Conservation (phyloP, 2,797 vertebrate species). For the Gymnocypris eckloni region DNA sequence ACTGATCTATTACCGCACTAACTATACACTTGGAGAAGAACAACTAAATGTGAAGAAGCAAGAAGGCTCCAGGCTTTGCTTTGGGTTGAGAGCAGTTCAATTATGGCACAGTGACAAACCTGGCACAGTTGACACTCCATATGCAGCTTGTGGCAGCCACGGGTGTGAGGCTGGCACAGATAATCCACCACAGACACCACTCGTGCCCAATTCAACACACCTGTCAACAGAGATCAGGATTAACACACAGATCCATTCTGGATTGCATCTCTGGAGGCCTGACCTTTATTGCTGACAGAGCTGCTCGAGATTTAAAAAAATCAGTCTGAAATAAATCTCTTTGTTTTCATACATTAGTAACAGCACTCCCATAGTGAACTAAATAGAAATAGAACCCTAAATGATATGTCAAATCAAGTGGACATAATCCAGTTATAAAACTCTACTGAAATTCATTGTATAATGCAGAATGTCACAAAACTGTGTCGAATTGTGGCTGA, state of each 20-base stretch:
- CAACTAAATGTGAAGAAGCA: conserved; percentile 11
- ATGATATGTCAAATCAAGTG: not conserved
- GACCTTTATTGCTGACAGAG: conserved; percentile 2
- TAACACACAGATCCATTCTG: conserved; percentile 33
- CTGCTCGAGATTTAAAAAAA: not conserved
- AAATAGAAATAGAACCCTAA: not conserved
- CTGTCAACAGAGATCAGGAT: conserved; percentile 49
- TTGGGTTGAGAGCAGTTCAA: conserved; percentile 26
- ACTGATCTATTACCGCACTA: not conserved
- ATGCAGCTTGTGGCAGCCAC: conserved; percentile 39
- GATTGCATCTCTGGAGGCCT: not conserved
- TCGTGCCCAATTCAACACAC: conserved; percentile 27
- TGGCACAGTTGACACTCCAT: conserved; percentile 31
- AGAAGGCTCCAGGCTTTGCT: not conserved
- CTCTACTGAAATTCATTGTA: too few species aligned
- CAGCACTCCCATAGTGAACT: not conserved
- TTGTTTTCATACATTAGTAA: conserved; percentile 1
- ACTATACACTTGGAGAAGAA: not conserved
- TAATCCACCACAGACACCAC: not conserved
- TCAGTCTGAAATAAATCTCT: not conserved
- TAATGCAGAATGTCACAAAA: too few species aligned
- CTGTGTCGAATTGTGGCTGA: too few species aligned
- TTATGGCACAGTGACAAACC: conserved; percentile 24
- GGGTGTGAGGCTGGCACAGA: conserved; percentile 33
- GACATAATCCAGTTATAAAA: too few species aligned